A percentile compares a stretch with the other conserved stretches of the same genome.
Evolutionary conservation across 2,113 vertebrate genomes (phyloP).

Genomic region (Sinocyclocheilus anophthalmus): DNA sequence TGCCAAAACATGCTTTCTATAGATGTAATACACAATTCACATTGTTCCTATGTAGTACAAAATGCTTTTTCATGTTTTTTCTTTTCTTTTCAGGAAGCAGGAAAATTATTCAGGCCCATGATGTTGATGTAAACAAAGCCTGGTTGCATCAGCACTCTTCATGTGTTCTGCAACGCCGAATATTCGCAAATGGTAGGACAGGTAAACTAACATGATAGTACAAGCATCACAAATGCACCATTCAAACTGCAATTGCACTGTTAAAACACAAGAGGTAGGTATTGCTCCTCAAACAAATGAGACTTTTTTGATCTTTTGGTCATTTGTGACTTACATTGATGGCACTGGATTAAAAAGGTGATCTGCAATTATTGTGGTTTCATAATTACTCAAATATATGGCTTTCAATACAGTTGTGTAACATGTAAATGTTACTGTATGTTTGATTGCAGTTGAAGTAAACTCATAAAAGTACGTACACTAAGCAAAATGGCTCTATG

Average conservation of each 20-base stretch:
- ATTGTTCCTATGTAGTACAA: not conserved
- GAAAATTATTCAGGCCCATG: not conserved
- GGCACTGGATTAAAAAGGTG: not conserved
- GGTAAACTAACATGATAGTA: not conserved
- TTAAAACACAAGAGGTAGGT: constrained; percentile 74
- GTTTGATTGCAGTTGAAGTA: not conserved
- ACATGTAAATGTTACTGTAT: no score
- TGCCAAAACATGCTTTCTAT: not conserved
- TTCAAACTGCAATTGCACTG: not conserved
- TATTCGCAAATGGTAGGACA: not conserved
- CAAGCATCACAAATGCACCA: not conserved
- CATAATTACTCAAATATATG: not conserved
- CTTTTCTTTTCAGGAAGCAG: not conserved
- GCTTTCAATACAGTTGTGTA: no score
- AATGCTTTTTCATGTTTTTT: not conserved
- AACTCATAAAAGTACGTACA: no score
- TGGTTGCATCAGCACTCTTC: not conserved
- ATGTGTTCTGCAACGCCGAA: not conserved
- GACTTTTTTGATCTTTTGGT: not conserved
- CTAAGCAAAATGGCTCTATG: no score
- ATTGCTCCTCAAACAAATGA: constrained; percentile 67
- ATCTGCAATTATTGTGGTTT: not conserved
- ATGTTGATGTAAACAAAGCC: not conserved
- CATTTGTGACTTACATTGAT: not conserved
- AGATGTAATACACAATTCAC: not conserved